Conservation (phyloP, 2,888 invertebrate species). For the Drosophila infuscata region DNA sequence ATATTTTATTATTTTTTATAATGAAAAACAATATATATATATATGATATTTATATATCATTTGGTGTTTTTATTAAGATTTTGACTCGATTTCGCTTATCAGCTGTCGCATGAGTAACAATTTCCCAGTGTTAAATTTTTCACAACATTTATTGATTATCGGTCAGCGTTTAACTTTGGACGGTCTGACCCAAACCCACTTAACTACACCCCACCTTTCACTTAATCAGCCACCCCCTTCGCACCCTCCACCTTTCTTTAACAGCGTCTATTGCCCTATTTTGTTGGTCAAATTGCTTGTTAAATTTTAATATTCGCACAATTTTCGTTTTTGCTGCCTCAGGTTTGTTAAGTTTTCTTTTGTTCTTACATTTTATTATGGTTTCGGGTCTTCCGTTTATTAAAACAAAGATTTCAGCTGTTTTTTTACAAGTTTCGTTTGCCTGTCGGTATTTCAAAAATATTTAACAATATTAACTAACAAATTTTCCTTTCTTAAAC, state of each 20-base stretch:
- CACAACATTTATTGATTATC: conserved; percentile 74
- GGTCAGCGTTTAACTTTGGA: conserved; percentile 29
- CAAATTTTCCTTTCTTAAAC: not conserved
- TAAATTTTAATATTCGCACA: conserved; percentile 58
- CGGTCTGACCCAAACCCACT: conserved; percentile 10
- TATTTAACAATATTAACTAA: not conserved
- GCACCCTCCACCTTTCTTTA: not conserved
- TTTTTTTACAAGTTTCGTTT: not conserved
- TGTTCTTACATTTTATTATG: not conserved
- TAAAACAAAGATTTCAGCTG: not conserved
- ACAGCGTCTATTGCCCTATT: conserved; percentile 15
- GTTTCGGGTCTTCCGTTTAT: not conserved
- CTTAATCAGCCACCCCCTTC: not conserved
- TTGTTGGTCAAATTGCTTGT: conserved; percentile 57
- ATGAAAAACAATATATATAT: not conserved
- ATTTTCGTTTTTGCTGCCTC: conserved; percentile 47
- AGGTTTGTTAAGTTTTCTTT: conserved; percentile 43
- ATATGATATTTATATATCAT: not conserved
- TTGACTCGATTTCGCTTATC: conserved; percentile 47
- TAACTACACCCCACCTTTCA: not conserved
- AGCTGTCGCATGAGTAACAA: conserved; percentile 60
- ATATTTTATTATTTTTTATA: not conserved
- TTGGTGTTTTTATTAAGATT: conserved; percentile 27
- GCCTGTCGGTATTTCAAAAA: not conserved
- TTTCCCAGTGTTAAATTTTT: conserved; percentile 63